Conservation (phyloP, 1,140 invertebrate genomes). For the Drosophila pruinosa region DNA sequence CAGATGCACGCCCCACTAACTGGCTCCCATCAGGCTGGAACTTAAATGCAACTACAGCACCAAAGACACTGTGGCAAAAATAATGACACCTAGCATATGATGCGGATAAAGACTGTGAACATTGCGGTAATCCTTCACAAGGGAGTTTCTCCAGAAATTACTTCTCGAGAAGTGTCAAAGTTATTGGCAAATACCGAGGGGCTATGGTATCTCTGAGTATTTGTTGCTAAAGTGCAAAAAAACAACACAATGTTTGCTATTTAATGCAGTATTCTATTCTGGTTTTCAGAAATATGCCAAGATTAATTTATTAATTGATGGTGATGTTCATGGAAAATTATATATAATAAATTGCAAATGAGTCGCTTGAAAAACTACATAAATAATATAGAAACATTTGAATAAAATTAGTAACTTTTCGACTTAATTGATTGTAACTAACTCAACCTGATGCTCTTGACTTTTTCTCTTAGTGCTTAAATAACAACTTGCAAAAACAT, state of each 20-base stretch:
- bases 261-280: too few relatives aligned
- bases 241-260: too few relatives aligned
- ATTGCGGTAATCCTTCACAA: neutral
- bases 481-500: neutral
- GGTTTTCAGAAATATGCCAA: too few relatives aligned
- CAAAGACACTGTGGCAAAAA: constrained; percentile 30
- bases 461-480: constrained; percentile 22
- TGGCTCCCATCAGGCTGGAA: constrained; percentile 34
- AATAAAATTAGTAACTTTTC: neutral
- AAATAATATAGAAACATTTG: neutral
- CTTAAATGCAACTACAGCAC: neutral
- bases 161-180: neutral
- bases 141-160: neutral
- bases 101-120: neutral
- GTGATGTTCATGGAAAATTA: too few relatives aligned
- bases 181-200: neutral
- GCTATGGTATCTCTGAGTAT: too few relatives aligned
- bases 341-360: too few relatives aligned
- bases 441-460: neutral
- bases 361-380: too few relatives aligned
- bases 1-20: constrained; percentile 50
- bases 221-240: neutral
- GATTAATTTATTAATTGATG: too few relatives aligned
- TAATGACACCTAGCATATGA: constrained; percentile 10
- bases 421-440: neutral